phyloP scores from a whole-genome alignment of 1,140 invertebrate species.

The Aphelenchoides avenae region DNA sequence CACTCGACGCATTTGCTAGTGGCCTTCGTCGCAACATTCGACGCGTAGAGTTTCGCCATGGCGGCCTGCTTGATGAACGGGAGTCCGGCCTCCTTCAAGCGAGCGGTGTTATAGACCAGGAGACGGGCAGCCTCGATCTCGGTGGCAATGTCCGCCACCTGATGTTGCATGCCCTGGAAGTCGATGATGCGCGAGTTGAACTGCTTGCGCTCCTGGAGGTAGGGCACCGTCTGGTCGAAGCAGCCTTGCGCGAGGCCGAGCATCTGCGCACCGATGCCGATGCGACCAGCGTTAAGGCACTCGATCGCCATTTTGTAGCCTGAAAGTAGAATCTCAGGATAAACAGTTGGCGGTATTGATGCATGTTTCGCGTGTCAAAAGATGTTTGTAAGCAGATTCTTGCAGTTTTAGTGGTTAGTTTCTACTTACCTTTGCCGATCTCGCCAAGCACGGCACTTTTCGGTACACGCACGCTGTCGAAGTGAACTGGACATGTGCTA shows the following conservation, averaged over 20 bases:
- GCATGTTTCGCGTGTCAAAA: no score
- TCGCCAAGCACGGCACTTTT: constrained; percentile 52
- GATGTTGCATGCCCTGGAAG: constrained; percentile 80
- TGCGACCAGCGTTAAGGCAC: constrained; percentile 88
- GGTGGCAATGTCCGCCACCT: constrained; percentile 79
- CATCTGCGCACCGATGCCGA: constrained; percentile 93
- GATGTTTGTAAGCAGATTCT: no score
- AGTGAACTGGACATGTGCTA: constrained; percentile 84
- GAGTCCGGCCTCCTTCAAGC: constrained; percentile 75
- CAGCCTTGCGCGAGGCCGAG: constrained; percentile 86
- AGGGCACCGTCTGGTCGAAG: constrained; percentile 81
- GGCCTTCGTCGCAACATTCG: constrained; percentile 77
- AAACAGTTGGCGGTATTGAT: no score
- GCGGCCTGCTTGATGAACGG: constrained; percentile 85
- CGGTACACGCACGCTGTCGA: constrained; percentile 81
- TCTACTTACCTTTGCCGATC: constrained; percentile 50
- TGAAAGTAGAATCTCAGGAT: no score
- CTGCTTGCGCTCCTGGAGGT: constrained; percentile 84
- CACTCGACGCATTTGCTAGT: constrained; percentile 87
- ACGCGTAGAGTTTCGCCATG: constrained; percentile 86
- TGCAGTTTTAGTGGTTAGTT: no score
- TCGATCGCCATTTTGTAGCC: constrained; percentile 93
- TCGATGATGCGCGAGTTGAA: constrained; percentile 82
- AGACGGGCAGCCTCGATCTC: constrained; percentile 82
- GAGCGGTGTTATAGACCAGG: constrained; percentile 86